Evolutionary conservation across 1,140 invertebrate species (phyloP), one percentile per base, ranked within the genome.

Genomic region (Bombus confusus): DNA sequence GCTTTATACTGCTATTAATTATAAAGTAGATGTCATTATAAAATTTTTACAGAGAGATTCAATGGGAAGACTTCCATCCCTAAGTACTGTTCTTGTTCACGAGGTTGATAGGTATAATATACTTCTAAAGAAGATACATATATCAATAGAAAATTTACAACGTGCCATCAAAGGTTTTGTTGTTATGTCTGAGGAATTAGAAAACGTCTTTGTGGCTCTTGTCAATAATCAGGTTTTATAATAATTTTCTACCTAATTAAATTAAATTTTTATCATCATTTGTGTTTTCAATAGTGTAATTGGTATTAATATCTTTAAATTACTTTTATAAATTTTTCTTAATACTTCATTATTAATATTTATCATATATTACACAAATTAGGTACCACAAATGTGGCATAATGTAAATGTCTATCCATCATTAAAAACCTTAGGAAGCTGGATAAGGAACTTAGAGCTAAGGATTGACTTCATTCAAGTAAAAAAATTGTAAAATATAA

Each of bases 71-170:
- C 92, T 98, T 73, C 97, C 97, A 68, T 98, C 98, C 1, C 93
- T 98, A 25, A 98, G 97, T 0, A 98, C 97, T 3, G 98, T 98
- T 15, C 95, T 99, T 52, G 93, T 97, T 39, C 98, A 99, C 94
- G 98, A 99, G 95, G 96, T 98, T 0, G 98, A 98, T 88, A 95
- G 98, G 83, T 99, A 98, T 91, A 98, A 98, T 93, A 97, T 96
- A 90, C 94, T 98, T 2, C 93, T 99, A 9, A 92, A 90, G 66
- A 95, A 97, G 69, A 96, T 98, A 73, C 97, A 98, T 93, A 93
- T 93, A 28, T 98, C 97, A 0, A 95, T 98, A 86, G 95, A 95
- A 43, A 97, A 98, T 91, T 94, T 98, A 64, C 96, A 98, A 93
- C 98, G 98, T 94, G 98, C 98, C 6, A 98, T 98, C 68, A 97